phyloP scores from a whole-genome alignment of 2,113 vertebrate genomes.

The Acrocephalus arundinaceus region DNA sequence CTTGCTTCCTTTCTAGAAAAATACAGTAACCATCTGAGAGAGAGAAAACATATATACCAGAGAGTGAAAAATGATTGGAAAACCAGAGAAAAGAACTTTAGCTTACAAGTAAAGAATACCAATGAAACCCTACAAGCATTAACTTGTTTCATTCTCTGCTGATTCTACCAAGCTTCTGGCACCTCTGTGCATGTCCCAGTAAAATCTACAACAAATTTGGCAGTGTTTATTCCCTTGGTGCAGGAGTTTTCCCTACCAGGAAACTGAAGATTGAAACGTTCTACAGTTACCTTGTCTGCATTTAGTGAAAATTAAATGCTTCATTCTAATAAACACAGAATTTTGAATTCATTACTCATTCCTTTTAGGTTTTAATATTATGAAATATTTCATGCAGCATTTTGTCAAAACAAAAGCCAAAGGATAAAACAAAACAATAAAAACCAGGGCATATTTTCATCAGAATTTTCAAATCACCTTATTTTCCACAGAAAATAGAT shows the following conservation, averaged over 20 bases:
- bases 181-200: not conserved
- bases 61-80: not conserved
- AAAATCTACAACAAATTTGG: not conserved
- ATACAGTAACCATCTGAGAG: not conserved
- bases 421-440: not conserved
- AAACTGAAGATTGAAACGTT: not conserved
- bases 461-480: not conserved
- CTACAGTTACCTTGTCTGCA: not conserved
- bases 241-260: not conserved
- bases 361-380: not conserved
- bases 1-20: not conserved
- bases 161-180: not conserved
- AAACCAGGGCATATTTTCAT: not conserved
- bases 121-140: not conserved
- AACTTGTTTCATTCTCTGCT: not conserved
- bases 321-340: not conserved
- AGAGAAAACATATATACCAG: not conserved
- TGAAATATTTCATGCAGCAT: not conserved
- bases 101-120: not conserved
- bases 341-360: not conserved
- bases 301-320: constrained; percentile 13
- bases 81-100: not conserved
- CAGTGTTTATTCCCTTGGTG: not conserved
- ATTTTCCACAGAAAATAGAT: not conserved
- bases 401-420: constrained; percentile 22